Evolutionary conservation across 2,113 vertebrate genomes (phyloP).

Genomic region (Arizona elegans): DNA sequence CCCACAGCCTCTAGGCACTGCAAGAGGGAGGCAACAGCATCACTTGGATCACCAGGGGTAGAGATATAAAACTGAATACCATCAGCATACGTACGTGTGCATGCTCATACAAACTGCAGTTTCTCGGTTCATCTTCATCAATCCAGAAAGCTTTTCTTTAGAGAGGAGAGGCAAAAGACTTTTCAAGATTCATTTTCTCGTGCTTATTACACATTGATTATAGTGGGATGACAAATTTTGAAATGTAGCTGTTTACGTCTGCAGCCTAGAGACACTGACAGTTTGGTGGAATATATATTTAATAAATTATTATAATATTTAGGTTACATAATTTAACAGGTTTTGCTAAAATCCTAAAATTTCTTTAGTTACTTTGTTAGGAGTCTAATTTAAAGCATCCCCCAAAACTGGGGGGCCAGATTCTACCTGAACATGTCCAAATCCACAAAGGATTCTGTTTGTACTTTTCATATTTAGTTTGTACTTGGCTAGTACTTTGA

Average conservation of each 20-base stretch:
- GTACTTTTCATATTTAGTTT: neutral
- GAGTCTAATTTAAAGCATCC: neutral
- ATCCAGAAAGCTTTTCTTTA: neutral
- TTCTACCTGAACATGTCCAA: neutral
- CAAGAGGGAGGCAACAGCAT: neutral
- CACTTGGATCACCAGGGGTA: neutral
- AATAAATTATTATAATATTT: neutral
- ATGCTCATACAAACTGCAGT: neutral
- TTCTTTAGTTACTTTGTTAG: neutral
- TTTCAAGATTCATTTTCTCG: neutral
- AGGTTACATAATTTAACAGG: neutral
- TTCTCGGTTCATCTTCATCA: neutral
- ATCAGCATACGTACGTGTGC: neutral
- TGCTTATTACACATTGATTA: neutral
- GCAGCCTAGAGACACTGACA: neutral
- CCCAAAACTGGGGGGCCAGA: neutral
- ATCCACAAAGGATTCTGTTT: neutral
- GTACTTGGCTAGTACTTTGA: neutral
- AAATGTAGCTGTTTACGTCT: neutral
- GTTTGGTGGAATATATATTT: neutral
- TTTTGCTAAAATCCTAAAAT: neutral
- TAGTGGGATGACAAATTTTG: neutral
- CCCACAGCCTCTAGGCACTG: neutral
- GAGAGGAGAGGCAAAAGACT: neutral
- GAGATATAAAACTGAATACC: neutral